Percentiles rank a stretch among this genome's conserved stretches.
Conservation (phyloP, 1,140 invertebrate genomes). For the Papilio dardanus region DNA sequence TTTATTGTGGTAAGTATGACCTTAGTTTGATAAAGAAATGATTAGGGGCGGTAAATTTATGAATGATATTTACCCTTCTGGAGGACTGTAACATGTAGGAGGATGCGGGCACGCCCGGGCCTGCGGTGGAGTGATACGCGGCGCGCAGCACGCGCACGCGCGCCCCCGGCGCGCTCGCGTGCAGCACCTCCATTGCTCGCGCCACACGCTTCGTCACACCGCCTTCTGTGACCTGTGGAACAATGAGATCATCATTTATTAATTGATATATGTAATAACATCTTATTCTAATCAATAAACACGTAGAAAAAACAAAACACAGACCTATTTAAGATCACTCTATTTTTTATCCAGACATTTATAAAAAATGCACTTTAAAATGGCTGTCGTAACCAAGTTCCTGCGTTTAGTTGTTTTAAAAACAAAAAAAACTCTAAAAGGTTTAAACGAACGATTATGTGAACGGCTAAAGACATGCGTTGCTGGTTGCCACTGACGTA, state of each 20-base stretch:
- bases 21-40: neutral
- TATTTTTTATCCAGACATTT: neutral
- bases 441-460: neutral
- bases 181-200: constrained; percentile 78
- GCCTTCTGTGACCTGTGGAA: constrained; percentile 71
- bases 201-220: constrained; percentile 72
- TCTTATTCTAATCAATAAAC: neutral
- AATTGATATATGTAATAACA: neutral
- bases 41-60: constrained; percentile 3
- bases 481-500: constrained; percentile 12
- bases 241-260: constrained; percentile 18
- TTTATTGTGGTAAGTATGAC: neutral
- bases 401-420: neutral
- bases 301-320: neutral
- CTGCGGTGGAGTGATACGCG: constrained; percentile 73
- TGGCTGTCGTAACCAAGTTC: neutral
- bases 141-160: constrained; percentile 74
- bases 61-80: constrained; percentile 55
- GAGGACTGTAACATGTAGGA: constrained; percentile 75
- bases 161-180: constrained; percentile 74
- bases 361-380: constrained; percentile 6
- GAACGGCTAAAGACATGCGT: constrained; percentile 5
- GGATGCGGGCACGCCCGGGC: constrained; percentile 66
- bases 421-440: constrained; percentile 16
- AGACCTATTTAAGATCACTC: neutral